phyloP scores from a whole-genome alignment of 2,113 vertebrate species.

The Pseudorhombus dupliciocellatus region DNA sequence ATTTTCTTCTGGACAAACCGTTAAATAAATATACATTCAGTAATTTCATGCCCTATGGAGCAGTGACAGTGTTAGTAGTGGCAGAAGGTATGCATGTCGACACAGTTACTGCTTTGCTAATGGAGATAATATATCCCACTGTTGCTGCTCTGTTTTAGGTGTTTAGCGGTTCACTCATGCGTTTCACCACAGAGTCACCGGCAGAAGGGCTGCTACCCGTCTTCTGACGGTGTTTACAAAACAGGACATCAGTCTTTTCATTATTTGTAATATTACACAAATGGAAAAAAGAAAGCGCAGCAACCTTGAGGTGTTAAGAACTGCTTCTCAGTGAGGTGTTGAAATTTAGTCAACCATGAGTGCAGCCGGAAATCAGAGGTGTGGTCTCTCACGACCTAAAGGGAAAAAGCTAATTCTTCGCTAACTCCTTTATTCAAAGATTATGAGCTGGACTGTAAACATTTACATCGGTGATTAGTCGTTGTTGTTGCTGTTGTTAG shows the following conservation, averaged over 20 bases:
- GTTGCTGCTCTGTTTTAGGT: background rate
- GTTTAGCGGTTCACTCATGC: background rate
- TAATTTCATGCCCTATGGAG: no score
- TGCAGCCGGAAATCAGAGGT: background rate
- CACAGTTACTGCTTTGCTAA: background rate
- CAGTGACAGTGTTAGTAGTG: background rate
- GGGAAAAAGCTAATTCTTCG: constrained; percentile 3
- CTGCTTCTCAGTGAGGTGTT: no score
- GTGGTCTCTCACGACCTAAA: background rate
- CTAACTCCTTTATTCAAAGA: constrained; percentile 5
- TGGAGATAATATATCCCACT: background rate
- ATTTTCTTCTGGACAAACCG: no score
- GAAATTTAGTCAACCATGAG: no score
- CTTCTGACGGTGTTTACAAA: background rate
- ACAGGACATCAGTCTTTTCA: background rate
- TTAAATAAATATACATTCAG: no score
- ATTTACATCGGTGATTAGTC: no score
- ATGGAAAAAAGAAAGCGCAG: background rate
- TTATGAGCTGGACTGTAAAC: no score
- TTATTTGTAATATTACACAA: background rate
- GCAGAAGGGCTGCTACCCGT: background rate
- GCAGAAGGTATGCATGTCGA: no score
- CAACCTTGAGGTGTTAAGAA: no score
- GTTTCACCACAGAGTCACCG: background rate
- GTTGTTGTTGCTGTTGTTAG: no score